Evolutionary conservation across 1,140 invertebrate species (phyloP).

Genomic region (Lanistes nyassanus): DNA sequence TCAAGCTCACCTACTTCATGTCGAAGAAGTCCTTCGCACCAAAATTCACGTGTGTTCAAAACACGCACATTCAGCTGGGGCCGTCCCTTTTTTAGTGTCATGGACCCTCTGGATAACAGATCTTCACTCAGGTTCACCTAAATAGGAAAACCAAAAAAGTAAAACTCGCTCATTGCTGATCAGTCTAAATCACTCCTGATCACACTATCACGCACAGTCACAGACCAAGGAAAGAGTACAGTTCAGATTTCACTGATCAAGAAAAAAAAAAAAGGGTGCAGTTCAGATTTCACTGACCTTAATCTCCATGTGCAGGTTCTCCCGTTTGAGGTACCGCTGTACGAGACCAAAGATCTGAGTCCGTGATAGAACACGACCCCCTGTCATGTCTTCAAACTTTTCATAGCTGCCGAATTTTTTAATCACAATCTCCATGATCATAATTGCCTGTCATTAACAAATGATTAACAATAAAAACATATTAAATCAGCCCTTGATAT

Average conservation of each 20-base stretch:
- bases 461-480: not conserved
- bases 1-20: slow-evolving; percentile 59
- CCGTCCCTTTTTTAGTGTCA: slow-evolving; percentile 55
- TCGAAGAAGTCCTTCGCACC: slow-evolving; percentile 58
- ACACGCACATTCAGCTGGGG: slow-evolving; percentile 53
- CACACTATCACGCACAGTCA: not conserved
- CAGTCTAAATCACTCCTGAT: not conserved
- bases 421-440: slow-evolving; percentile 56
- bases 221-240: not conserved
- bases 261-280: not conserved
- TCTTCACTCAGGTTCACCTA: slow-evolving; percentile 56
- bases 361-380: slow-evolving; percentile 47
- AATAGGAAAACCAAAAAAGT: not conserved
- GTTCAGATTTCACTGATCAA: not conserved
- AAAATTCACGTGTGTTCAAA: slow-evolving; percentile 54
- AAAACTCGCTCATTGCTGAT: not conserved
- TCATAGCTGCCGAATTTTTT: slow-evolving; percentile 58
- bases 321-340: slow-evolving; percentile 47
- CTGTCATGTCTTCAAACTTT: slow-evolving; percentile 58
- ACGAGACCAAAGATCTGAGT: slow-evolving; percentile 48
- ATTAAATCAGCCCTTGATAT: not conserved
- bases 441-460: slow-evolving; percentile 47
- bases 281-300: slow-evolving; percentile 5
- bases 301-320: slow-evolving; percentile 53
- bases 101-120: slow-evolving; percentile 56